Percentiles rank a stretch among this genome's conserved stretches.
Conservation (phyloP, 1,140 invertebrate genomes). For the Atta texana region DNA sequence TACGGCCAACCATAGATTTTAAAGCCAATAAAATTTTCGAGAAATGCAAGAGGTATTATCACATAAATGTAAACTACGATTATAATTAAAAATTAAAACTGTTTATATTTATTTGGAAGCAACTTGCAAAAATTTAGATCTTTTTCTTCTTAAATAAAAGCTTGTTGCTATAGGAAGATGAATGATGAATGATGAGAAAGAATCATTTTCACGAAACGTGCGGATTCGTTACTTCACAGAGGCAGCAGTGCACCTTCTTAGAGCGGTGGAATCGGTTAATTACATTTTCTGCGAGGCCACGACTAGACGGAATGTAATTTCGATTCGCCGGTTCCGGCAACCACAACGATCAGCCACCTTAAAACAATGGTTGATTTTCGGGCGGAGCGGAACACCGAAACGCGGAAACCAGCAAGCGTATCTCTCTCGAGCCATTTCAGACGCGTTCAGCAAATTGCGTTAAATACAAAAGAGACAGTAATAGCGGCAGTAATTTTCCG, state of each 20-base stretch:
- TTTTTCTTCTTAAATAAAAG: neutral
- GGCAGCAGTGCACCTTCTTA: conserved; percentile 24
- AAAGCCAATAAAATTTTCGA: neutral
- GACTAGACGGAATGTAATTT: conserved; percentile 73
- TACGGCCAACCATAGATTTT: neutral
- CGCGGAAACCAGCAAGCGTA: conserved; percentile 10
- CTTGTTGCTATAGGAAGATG: neutral
- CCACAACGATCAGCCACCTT: conserved; percentile 9
- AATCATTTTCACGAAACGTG: conserved; percentile 40
- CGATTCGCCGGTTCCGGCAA: conserved; percentile 61
- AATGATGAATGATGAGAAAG: neutral
- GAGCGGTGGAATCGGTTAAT: conserved; percentile 66
- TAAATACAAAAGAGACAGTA: conserved; percentile 25
- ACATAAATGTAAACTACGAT: too few species aligned
- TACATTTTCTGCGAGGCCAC: conserved; percentile 67
- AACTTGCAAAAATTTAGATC: neutral
- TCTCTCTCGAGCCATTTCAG: conserved; percentile 27
- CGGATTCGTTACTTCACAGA: conserved; percentile 34
- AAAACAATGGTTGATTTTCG: conserved; percentile 44
- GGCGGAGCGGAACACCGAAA: conserved; percentile 21
- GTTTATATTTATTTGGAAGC: neutral
- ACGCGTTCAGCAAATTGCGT: conserved; percentile 36
- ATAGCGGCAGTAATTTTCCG: conserved; percentile 27
- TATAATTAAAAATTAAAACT: neutral
- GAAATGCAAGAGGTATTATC: neutral